Conservation (phyloP, 2,113 vertebrate species). For the Cacatua alba region DNA sequence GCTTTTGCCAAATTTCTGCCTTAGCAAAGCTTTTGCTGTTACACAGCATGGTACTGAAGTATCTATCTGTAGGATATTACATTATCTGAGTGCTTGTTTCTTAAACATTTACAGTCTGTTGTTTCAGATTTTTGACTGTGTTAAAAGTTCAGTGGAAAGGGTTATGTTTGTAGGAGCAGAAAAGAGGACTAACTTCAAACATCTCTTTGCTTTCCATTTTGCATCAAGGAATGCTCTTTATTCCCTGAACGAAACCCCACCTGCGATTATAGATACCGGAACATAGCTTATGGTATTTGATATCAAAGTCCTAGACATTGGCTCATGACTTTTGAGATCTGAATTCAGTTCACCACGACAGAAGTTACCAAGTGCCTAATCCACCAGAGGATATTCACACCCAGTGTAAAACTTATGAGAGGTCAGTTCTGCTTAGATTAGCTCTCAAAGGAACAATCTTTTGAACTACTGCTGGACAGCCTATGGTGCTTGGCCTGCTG, state of each 20-base stretch:
- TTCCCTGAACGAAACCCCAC: background rate
- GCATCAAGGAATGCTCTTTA: background rate
- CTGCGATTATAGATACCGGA: background rate
- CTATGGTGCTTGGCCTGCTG: background rate
- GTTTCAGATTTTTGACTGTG: background rate
- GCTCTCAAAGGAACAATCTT: background rate
- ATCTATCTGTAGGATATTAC: background rate
- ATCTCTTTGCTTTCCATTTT: background rate
- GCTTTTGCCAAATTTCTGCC: background rate
- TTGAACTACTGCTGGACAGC: background rate
- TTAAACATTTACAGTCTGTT: background rate
- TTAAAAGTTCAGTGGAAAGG: background rate
- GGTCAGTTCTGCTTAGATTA: background rate
- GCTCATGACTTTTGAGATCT: background rate
- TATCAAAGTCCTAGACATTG: background rate
- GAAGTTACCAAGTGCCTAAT: background rate
- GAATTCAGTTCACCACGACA: background rate
- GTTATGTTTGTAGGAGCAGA: background rate
- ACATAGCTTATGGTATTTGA: background rate
- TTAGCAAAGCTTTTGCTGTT: background rate
- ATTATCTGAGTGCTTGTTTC: background rate
- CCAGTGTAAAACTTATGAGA: background rate
- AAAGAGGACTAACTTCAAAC: background rate
- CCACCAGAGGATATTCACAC: background rate
- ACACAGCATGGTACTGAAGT: background rate